phyloP scores from a whole-genome alignment of 2,113 vertebrate genomes.

The Motacilla alba region DNA sequence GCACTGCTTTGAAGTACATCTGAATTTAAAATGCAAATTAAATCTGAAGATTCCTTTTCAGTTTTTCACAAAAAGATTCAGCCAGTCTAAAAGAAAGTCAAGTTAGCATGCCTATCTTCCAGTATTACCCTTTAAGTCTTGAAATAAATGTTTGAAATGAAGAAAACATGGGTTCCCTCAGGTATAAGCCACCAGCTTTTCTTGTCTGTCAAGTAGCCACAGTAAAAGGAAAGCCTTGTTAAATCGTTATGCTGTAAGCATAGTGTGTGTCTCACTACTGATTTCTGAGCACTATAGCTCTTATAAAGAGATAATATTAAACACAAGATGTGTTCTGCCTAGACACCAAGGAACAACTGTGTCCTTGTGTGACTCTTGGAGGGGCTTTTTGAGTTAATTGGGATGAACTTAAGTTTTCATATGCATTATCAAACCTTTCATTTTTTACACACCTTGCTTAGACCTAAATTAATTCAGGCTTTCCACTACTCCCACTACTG shows the following conservation, averaged over 20 bases:
- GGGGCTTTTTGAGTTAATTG: background rate
- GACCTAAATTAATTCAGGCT: background rate
- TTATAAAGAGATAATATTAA: background rate
- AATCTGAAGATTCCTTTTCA: background rate
- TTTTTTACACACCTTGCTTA: background rate
- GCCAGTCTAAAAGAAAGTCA: background rate
- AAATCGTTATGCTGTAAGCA: background rate
- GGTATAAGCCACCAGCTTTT: background rate
- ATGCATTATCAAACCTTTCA: background rate
- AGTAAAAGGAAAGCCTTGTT: background rate
- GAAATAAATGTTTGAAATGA: background rate
- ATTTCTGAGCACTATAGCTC: background rate
- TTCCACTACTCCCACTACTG: background rate
- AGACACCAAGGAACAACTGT: background rate
- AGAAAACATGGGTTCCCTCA: background rate
- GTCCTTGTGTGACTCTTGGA: background rate
- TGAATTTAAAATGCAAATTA: constrained; percentile 15
- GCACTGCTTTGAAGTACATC: background rate
- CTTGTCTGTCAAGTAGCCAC: background rate
- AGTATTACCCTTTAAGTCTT: background rate
- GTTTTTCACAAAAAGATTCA: background rate
- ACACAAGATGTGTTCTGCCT: background rate
- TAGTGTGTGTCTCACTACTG: background rate
- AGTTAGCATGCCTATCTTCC: background rate
- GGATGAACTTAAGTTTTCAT: background rate